A percentile compares a stretch with the other conserved stretches of the same genome.
Evolutionary conservation across 2,888 invertebrate species (phyloP).

Genomic region (Loripinus fragilis): DNA sequence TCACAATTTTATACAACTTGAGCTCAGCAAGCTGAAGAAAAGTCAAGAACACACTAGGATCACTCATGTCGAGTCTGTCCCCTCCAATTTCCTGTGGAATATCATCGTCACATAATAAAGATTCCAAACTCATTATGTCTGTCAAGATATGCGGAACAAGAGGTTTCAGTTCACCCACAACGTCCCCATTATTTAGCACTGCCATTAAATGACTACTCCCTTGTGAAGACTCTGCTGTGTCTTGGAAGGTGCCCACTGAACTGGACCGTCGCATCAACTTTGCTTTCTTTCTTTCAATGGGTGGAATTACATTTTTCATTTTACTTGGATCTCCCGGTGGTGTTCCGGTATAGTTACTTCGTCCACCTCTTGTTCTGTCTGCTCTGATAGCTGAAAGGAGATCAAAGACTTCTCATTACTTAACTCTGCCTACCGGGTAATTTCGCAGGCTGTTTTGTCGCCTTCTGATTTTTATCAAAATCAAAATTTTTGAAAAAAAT

Average conservation of each 20-base stretch:
- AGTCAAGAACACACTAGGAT: constrained; percentile 73
- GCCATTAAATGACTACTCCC: constrained; percentile 70
- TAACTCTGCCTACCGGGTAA: no score
- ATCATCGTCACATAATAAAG: constrained; percentile 79
- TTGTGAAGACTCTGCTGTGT: background rate
- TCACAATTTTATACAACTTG: constrained; percentile 97
- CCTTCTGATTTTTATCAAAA: no score
- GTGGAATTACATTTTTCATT: constrained; percentile 55
- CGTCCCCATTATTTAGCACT: constrained; percentile 66
- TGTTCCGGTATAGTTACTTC: constrained; percentile 91
- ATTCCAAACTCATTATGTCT: constrained; percentile 81
- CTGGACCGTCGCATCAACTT: constrained; percentile 44
- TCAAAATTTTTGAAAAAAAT: no score
- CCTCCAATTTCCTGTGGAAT: constrained; percentile 66
- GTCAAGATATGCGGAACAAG: constrained; percentile 76
- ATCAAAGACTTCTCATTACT: no score
- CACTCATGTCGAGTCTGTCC: constrained; percentile 68
- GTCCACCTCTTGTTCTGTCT: constrained; percentile 96
- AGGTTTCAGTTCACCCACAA: constrained; percentile 38
- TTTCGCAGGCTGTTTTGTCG: no score
- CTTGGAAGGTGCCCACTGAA: constrained; percentile 10
- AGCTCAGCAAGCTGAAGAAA: constrained; percentile 90
- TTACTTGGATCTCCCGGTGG: constrained; percentile 59
- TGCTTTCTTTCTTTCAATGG: constrained; percentile 45
- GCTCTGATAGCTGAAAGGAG: constrained; percentile 91